Base-by-base conservation (phyloP, 2,797 vertebrate species). In the Siniperca obscura region DNA sequence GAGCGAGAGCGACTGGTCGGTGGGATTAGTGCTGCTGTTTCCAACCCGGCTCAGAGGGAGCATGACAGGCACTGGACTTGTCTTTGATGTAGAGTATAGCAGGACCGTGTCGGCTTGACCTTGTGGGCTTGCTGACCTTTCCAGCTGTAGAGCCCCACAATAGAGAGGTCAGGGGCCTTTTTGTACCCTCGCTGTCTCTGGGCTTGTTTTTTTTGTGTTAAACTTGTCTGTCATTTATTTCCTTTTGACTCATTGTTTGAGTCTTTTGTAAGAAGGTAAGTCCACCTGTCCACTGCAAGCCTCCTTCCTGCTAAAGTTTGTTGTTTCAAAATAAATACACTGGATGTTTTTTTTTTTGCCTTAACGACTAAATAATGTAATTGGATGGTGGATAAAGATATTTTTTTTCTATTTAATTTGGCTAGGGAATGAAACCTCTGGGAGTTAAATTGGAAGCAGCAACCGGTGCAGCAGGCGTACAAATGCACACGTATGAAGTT, bases 41-140 rank as follows among this genome's bases (percentile, higher is more conserved):
- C 88, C 82, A 72, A 30, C 81, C 74, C 72, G 22, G 89, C 86
- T 93, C 90, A 89, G 81, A 80, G 64, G 67, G 87, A 89, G 76
- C 78, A 71, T 81, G 87, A 87, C 78, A 52, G 81, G 76, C 64
- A 52, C 89, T 91, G 92, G 90, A 91, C 90, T 90, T 91, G 90
- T 80, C 92, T 96, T 95, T 95, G 93, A 95, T 92, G 92, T 93
- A 87, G 89, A 85, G 76, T 78, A 71, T 66, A 81, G 80, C 78
- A 40, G 89, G 89, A 85, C 80, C 40, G 21, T 76, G 78, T 86
- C 76, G 72, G 90, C 83, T 87, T 93, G 94, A 95, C 95, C 94
- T 93, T 94, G 93, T 85, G 83, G 74, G 83, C 86, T 83, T 55
- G 81, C 84, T 89, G 92, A 91, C 91, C 92, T 83, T 66, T 90